Percentiles rank a stretch among this genome's conserved stretches.
Conservation (phyloP, 2,797 vertebrate genomes). For the Arnoldichthys spilopterus region DNA sequence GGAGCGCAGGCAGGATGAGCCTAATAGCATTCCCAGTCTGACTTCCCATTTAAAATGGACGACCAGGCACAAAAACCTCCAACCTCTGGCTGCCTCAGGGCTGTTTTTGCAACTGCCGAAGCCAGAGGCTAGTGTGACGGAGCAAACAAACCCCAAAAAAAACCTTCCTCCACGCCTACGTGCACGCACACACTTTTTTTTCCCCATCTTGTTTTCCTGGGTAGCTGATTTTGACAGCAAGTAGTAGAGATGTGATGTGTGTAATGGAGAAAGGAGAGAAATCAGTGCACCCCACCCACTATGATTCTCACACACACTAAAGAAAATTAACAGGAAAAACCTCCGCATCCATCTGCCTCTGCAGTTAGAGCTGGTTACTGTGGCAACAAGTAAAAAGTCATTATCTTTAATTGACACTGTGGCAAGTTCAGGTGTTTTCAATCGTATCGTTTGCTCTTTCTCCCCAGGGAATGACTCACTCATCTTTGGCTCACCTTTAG, state of each 20-base stretch:
- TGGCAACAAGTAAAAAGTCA: constrained; percentile 78
- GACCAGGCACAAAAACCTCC: constrained; percentile 68
- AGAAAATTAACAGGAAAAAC: constrained; percentile 50
- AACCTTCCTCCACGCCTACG: constrained; percentile 41
- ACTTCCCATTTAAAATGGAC: constrained; percentile 78
- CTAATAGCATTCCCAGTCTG: constrained; percentile 59
- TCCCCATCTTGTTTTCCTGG: constrained; percentile 31
- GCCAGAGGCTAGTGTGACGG: constrained; percentile 49
- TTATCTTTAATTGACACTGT: constrained; percentile 79
- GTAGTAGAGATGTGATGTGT: constrained; percentile 24
- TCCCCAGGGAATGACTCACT: constrained; percentile 65
- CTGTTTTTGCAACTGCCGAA: constrained; percentile 56
- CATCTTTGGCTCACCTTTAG: constrained; percentile 59
- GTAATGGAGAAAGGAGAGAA: constrained; percentile 48
- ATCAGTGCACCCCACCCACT: constrained; percentile 41
- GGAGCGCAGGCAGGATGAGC: constrained; percentile 34
- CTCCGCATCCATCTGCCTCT: constrained; percentile 68
- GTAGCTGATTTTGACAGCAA: constrained; percentile 21
- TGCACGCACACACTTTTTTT: constrained; percentile 42
- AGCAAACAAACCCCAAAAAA: constrained; percentile 54
- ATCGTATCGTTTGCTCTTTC: constrained; percentile 66
- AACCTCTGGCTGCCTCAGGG: constrained; percentile 67
- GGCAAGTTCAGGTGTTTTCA: constrained; percentile 80
- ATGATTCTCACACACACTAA: constrained; percentile 46
- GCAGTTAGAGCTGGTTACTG: constrained; percentile 74